A percentile compares a stretch with the other conserved stretches of the same genome.
These are phyloP conservation scores for Troides oblongomaculatus DNA, from an alignment of 2,888 invertebrate genomes.

Conservation along the genomic window DNA sequence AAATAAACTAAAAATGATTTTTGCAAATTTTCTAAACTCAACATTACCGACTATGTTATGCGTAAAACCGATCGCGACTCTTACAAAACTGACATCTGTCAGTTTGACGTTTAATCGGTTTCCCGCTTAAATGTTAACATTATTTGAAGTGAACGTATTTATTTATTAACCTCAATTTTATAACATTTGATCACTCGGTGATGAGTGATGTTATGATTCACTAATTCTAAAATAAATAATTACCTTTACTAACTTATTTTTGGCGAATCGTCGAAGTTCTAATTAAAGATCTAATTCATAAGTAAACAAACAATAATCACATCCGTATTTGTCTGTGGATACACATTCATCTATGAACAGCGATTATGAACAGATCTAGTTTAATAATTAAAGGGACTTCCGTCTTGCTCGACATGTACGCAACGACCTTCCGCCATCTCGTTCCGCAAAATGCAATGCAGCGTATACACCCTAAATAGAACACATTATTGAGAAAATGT, in stretches of 20 bases:
- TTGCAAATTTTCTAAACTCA: slow-evolving; percentile 1
- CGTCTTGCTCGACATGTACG: slow-evolving; percentile 1
- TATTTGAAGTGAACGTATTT: background rate
- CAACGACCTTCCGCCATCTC: background rate
- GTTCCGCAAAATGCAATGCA: background rate
- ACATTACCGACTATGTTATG: background rate
- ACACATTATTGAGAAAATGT: too few relatives aligned
- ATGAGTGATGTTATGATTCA: background rate
- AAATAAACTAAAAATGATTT: background rate
- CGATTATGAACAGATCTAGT: slow-evolving; percentile 4
- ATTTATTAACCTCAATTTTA: background rate
- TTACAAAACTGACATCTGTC: too few relatives aligned
- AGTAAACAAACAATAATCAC: background rate
- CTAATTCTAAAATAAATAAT: too few relatives aligned
- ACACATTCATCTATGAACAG: slow-evolving; percentile 1
- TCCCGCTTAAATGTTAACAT: slow-evolving; percentile 7
- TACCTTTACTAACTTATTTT: too few relatives aligned
- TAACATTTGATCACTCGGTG: background rate
- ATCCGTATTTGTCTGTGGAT: background rate
- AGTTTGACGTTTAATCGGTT: background rate
- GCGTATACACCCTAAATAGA: background rate
- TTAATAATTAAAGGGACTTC: background rate
- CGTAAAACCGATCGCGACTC: background rate
- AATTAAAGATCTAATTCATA: background rate
- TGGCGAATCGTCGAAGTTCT: too few relatives aligned